Percentiles rank a stretch among this genome's conserved stretches.
Evolutionary conservation across 2,888 invertebrate species (phyloP).

Genomic region (Bibio marci): DNA sequence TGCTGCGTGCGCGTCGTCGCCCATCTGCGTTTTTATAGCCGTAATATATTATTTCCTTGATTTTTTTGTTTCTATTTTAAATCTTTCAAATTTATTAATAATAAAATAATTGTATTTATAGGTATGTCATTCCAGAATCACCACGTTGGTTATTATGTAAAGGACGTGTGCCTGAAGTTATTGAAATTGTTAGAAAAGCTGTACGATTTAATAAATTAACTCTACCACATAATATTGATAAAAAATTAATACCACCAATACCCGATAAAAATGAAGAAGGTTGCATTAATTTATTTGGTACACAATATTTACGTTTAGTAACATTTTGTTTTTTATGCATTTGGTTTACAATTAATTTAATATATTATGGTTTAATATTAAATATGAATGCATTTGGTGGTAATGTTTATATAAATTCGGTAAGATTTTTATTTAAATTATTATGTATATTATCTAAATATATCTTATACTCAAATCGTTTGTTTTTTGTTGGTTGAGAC

Average conservation of each 20-base stretch:
- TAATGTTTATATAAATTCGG: conserved; percentile 55
- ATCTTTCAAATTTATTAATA: background rate
- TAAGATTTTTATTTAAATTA: too few relatives aligned
- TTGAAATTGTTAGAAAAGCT: conserved; percentile 43
- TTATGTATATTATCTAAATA: too few relatives aligned
- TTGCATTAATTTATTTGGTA: conserved; percentile 47
- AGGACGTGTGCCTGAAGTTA: conserved; percentile 52
- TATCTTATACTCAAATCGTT: too few relatives aligned
- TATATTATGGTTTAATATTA: conserved; percentile 39
- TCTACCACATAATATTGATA: conserved; percentile 49
- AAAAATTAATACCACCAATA: conserved; percentile 38
- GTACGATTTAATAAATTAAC: conserved; percentile 45
- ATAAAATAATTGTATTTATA: too few relatives aligned
- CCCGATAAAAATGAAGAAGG: conserved; percentile 31
- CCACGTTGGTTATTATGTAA: conserved; percentile 60
- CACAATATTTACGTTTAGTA: conserved; percentile 42
- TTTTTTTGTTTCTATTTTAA: background rate
- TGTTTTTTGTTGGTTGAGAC: too few relatives aligned
- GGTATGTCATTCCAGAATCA: conserved; percentile 64
- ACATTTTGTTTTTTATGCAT: conserved; percentile 52
- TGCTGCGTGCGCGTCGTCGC: too few relatives aligned
- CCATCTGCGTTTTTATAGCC: too few relatives aligned
- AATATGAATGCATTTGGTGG: conserved; percentile 61
- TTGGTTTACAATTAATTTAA: conserved; percentile 51
- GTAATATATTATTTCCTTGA: too few relatives aligned